Evolutionary conservation across 92 coral and sea anemone species (phyloP), one percentile per base, ranked within the genome.

Genomic region (Zoanthus gigantus): DNA sequence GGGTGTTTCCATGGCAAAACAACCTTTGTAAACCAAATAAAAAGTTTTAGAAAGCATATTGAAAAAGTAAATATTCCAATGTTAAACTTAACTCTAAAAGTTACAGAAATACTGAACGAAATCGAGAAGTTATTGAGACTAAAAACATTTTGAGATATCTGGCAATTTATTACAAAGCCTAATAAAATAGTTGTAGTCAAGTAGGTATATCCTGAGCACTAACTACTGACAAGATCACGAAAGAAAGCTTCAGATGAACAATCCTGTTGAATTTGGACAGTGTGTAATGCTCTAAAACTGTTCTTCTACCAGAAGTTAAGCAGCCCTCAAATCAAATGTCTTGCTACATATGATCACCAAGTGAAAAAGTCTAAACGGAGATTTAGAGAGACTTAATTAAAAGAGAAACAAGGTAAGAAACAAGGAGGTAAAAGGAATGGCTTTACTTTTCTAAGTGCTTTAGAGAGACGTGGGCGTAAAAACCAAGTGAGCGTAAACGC

Each of bases 191-290:
- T 81, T 66, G 61, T 69, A 73, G 85, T 81, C 29, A 28, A 67
- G 60, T 66, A 81, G 44, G 67, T 14, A 66, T 81, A 50, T 47
- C 73, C 68, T 69, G 68, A 69, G 42, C 56, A 66, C 75, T 46
- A 81, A 18, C 61, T 44, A 18, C 53, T 81, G 63, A 73, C 67
- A 78, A 76, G 79, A 86, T 87, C 93, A 87, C 93, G 93, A 87
- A 87, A 90, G 77, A 77, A 46, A 66, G 83, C 57, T 82, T 74
- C 74, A 74, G 58, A 84, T 71, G 66, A 81, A 66, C 45, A 7
- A 65, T 45, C 45, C 2, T 28, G 15, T 32, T 14, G 76, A 65
- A 12, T 65, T 81, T n/a, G 67, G 66, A 73, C 63, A 77, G 50
- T 9, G 34, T 47, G 61, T 67, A 57, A 23, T 63, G 85, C 60